phyloP scores from a whole-genome alignment of 2,113 vertebrate genomes.

The Delphinus delphis region DNA sequence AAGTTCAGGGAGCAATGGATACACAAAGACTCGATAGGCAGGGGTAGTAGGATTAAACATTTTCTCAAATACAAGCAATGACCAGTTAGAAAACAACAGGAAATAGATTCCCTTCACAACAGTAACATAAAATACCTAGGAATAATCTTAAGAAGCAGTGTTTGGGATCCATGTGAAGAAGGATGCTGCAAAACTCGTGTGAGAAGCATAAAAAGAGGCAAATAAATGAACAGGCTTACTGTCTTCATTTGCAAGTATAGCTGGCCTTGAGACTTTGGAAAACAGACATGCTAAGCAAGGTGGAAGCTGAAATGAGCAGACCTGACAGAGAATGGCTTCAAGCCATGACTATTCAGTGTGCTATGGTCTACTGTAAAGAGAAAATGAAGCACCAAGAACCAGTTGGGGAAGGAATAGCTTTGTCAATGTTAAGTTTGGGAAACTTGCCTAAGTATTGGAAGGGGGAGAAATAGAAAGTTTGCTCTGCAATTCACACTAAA shows the following conservation, averaged over 20 bases:
- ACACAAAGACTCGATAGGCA: background rate
- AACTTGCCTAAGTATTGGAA: background rate
- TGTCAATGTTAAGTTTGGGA: background rate
- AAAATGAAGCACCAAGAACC: background rate
- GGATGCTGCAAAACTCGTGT: background rate
- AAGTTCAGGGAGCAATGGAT: background rate
- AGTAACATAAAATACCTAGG: background rate
- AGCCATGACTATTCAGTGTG: background rate
- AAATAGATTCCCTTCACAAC: background rate
- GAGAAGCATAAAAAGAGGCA: background rate
- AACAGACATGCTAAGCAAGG: background rate
- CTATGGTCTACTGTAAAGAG: background rate
- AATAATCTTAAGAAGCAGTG: background rate
- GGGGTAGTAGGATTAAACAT: background rate
- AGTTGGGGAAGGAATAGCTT: background rate
- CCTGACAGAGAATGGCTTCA: background rate
- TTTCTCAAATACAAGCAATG: constrained; percentile 27
- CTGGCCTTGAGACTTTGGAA: background rate
- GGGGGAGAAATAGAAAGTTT: background rate
- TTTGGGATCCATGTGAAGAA: background rate
- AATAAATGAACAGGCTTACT: background rate
- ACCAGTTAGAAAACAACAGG: background rate
- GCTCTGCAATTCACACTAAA: background rate
- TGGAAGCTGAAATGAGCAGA: background rate
- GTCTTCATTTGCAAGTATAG: background rate